Evolutionary conservation across 1,140 invertebrate genomes (phyloP), one percentile per base, ranked within the genome.

Genomic region (Megalonaias nervosa): DNA sequence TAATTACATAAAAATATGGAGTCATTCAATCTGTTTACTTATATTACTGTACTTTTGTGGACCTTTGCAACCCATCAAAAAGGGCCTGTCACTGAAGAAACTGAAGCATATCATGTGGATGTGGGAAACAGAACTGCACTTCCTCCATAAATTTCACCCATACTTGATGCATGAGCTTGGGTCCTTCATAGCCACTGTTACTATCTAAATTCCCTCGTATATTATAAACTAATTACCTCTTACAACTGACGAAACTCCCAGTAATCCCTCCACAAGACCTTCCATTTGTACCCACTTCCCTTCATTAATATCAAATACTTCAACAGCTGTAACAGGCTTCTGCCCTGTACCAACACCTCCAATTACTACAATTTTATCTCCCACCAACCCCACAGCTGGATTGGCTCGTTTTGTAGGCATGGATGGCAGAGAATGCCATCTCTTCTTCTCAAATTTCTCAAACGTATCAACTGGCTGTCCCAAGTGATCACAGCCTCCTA

Each of bases 401-500:
- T 85, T 88, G 17, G 89, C 89, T 67, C 89, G 75, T 71, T 87
- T 88, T 31, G 86, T 89, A 31, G 87, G 87, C 87, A 90, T 87
- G 38, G 77, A 81, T 15, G 80, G 72, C 16, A 89, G 78, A 14
- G 77, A 77, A 19, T 82, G 84, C 89, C 89, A 90, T 67, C 85
- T 86, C 56, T 87, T 86, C 67, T 85, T 85, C 65, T 86, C 81
- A 77, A 86, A 90, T 74, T 82, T 81, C 77, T 90, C 89, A 77
- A 87, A 85, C 48, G 73, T 81, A 64, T 87, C 82, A 9, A 90
- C 62, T 23, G 89, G 89, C 21, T 79, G 77, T 26, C 89, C 89
- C 61, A 76, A 81, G 31, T 86, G 80, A 77, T 90, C 89, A 85
- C 89, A 90, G n/a, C 89, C 89, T 23, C 89, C 89, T 26, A 90